Conservation (phyloP, 30 jellyfish, hydroid and myxozoan species). For the Aurelia sp. region DNA sequence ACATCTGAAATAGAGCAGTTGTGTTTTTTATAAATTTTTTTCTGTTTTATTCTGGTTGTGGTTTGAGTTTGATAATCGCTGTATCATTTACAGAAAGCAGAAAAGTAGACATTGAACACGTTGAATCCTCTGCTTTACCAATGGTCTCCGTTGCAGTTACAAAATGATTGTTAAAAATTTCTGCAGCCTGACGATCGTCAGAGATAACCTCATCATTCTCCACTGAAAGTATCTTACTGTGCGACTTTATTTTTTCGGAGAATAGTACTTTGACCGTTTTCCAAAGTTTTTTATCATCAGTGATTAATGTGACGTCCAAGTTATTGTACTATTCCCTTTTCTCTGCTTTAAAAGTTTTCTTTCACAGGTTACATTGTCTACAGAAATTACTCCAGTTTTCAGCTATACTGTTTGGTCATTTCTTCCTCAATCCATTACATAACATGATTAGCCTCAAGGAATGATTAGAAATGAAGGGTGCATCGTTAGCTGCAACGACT, state of each 20-base stretch:
- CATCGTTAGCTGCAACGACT: too few relatives aligned
- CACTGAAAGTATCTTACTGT: not conserved
- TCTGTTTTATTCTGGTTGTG: too few relatives aligned
- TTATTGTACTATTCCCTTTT: not conserved
- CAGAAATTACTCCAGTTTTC: too few relatives aligned
- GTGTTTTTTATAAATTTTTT: too few relatives aligned
- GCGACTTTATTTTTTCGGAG: constrained; percentile 9
- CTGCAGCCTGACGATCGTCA: not conserved
- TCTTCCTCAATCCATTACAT: too few relatives aligned
- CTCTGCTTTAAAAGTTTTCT: not conserved
- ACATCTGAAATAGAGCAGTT: too few relatives aligned
- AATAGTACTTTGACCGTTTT: not conserved
- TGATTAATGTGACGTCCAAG: not conserved
- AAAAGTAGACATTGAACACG: not conserved
- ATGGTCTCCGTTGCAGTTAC: constrained; percentile 1
- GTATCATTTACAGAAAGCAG: not conserved
- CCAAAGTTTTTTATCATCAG: not conserved
- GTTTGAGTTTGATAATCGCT: too few relatives aligned
- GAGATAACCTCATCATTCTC: constrained; percentile 29
- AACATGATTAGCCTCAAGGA: too few relatives aligned
- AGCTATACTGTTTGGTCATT: too few relatives aligned
- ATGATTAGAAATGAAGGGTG: too few relatives aligned
- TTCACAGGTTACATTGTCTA: too few relatives aligned
- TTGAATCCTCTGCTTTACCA: constrained; percentile 11
- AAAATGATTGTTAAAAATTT: not conserved